Evolutionary conservation across 2,113 vertebrate genomes (phyloP).

Genomic region (Micronisus gabar): DNA sequence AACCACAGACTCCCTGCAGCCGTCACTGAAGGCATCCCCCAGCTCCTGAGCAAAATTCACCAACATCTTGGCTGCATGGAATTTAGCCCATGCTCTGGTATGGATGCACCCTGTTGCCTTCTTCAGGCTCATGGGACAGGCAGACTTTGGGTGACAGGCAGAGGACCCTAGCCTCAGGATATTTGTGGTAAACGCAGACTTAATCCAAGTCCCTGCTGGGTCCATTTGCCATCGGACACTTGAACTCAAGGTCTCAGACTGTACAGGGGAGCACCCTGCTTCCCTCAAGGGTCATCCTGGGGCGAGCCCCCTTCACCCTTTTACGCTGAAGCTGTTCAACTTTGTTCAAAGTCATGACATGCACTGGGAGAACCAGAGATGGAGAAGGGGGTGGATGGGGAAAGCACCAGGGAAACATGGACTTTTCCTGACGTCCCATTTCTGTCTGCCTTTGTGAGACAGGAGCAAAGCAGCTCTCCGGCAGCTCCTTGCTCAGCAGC

Average conservation of each 20-base stretch:
- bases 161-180: neutral
- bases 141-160: neutral
- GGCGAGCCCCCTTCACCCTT: neutral
- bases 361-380: neutral
- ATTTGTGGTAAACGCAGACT: neutral
- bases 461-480: neutral
- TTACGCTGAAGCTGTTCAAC: neutral
- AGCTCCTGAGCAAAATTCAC: neutral
- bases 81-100: neutral
- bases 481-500: neutral
- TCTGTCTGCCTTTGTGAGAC: neutral
- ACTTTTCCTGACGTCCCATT: neutral
- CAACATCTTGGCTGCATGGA: neutral
- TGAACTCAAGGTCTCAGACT: neutral
- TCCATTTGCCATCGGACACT: accelerated
- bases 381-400: neutral
- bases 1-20: neutral
- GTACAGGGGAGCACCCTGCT: neutral
- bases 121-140: neutral
- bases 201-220: neutral
- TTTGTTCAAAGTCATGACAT: neutral
- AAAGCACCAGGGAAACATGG: neutral
- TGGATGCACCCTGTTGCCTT: neutral
- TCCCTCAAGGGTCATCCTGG: neutral
- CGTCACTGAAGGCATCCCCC: neutral